Conservation (phyloP, 1,140 invertebrate species). For the Marisa cornuarietis region DNA sequence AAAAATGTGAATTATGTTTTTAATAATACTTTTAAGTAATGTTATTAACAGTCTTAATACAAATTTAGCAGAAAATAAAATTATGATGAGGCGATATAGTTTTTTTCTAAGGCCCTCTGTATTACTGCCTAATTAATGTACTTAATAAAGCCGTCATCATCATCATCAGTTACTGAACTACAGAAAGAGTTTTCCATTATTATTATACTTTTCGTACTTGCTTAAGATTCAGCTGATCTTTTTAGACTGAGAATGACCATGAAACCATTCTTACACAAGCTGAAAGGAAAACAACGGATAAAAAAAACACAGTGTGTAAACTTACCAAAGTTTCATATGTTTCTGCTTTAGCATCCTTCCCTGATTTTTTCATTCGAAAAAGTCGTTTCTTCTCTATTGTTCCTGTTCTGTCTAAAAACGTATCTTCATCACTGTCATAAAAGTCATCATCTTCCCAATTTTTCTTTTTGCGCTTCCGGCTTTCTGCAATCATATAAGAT, state of each 20-base stretch:
- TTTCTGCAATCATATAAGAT: constrained; percentile 45
- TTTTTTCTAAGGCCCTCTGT: no score
- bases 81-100: no score
- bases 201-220: no score
- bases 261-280: background rate
- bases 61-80: no score
- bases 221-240: no score
- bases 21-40: no score
- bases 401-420: constrained; percentile 94
- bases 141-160: no score
- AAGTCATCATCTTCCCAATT: constrained; percentile 85
- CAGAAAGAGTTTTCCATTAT: no score
- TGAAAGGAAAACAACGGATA: constrained; percentile 17
- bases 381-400: constrained; percentile 88
- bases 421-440: constrained; percentile 97
- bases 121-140: no score
- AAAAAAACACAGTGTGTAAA: background rate
- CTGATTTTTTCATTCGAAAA: constrained; percentile 76
- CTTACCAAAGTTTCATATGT: constrained; percentile 84
- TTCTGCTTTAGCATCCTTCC: constrained; percentile 73
- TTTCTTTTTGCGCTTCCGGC: constrained; percentile 59
- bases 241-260: background rate
- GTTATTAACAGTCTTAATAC: no score
- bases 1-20: no score
- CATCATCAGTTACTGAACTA: no score